A percentile compares a stretch with the other conserved stretches of the same genome.
phyloP scores from a whole-genome alignment of 2,113 vertebrate genomes.

The Rhegmatorhina hoffmannsi region DNA sequence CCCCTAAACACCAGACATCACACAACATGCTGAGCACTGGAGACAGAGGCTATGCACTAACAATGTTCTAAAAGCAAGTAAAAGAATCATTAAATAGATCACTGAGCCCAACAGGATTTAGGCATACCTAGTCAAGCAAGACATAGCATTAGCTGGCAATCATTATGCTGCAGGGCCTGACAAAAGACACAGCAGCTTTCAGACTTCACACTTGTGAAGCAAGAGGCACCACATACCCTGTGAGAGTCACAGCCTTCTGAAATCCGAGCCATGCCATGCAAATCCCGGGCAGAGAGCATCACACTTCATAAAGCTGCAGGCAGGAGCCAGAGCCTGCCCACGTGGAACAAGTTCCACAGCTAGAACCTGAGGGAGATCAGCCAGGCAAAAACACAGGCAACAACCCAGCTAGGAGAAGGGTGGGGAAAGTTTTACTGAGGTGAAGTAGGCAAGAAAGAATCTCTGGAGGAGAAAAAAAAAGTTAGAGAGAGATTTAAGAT shows the following conservation, averaged over 20 bases:
- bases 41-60: accelerated
- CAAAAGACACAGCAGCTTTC: background rate
- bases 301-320: background rate
- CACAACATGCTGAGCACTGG: accelerated
- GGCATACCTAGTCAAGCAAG: background rate
- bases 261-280: background rate
- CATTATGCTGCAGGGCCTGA: background rate
- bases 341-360: background rate
- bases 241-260: background rate
- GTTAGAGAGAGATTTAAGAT: background rate
- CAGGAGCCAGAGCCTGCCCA: background rate
- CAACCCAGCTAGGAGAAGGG: background rate
- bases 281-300: background rate
- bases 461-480: background rate
- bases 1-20: accelerated
- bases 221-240: background rate
- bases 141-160: background rate
- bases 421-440: background rate
- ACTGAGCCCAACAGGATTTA: conserved; percentile 6
- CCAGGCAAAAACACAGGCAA: background rate
- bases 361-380: background rate
- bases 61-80: background rate
- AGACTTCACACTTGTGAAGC: background rate
- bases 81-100: background rate
- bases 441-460: conserved; percentile 43